phyloP scores from a whole-genome alignment of 2,888 invertebrate species.

The Mallateleia sp. region DNA sequence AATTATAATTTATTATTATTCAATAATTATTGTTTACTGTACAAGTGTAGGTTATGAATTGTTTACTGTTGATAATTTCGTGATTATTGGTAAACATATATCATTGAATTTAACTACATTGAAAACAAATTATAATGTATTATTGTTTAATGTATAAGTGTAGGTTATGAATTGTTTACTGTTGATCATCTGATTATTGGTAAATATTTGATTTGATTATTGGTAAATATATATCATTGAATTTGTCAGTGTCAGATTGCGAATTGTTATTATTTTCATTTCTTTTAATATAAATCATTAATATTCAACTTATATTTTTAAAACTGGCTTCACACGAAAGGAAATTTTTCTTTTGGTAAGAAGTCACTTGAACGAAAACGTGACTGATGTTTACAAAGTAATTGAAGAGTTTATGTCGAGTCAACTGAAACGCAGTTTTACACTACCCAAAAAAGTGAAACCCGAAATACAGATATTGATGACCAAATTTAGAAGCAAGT shows the following conservation, averaged over 20 bases:
- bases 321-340: not conserved
- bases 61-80: too few species aligned
- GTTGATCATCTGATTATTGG: too few species aligned
- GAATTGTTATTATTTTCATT: too few species aligned
- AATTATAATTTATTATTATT: not conserved
- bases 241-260: not conserved
- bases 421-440: too few species aligned
- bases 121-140: not conserved
- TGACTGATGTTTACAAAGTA: not conserved
- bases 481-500: too few species aligned
- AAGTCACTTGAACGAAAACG: slow-evolving; percentile 1
- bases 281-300: too few species aligned
- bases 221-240: not conserved
- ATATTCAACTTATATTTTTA: too few species aligned
- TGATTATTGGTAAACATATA: not conserved
- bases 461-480: too few species aligned
- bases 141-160: not conserved
- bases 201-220: too few species aligned
- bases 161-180: not conserved
- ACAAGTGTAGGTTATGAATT: not conserved
- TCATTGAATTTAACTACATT: not conserved
- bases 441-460: too few species aligned
- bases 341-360: slow-evolving; percentile 5
- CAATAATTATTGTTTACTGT: not conserved
- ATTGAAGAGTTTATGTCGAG: too few species aligned